These are phyloP conservation scores for Drosophila robusta DNA, from an alignment of 2,888 invertebrate genomes.

Conservation along the genomic window DNA sequence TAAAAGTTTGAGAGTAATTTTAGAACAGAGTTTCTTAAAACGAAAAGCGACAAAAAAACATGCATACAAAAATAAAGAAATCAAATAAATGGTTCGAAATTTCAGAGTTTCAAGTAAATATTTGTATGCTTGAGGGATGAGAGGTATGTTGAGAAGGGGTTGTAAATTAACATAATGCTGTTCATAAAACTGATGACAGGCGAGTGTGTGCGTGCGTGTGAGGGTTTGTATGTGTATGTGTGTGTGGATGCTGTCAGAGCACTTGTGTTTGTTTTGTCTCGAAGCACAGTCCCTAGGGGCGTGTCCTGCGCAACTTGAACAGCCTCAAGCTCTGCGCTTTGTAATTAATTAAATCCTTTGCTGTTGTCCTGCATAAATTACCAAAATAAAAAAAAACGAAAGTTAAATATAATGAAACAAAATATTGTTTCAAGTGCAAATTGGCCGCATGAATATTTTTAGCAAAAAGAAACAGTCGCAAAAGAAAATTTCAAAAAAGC, in stretches of 20 bases:
- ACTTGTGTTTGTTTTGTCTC: slow-evolving; percentile 32
- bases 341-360: slow-evolving; percentile 60
- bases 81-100: slow-evolving; percentile 29
- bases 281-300: slow-evolving; percentile 8
- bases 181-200: slow-evolving; percentile 35
- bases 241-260: slow-evolving; percentile 17
- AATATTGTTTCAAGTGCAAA: slow-evolving; percentile 42
- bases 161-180: slow-evolving; percentile 24
- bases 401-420: neutral
- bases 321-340: slow-evolving; percentile 6
- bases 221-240: slow-evolving; percentile 4
- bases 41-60: neutral
- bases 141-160: neutral
- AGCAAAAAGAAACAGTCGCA: neutral
- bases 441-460: slow-evolving; percentile 39
- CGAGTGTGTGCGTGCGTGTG: neutral
- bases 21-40: slow-evolving; percentile 1
- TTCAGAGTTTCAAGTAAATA: slow-evolving; percentile 39
- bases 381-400: slow-evolving; percentile 2
- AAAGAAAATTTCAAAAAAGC: slow-evolving; percentile 12
- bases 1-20: slow-evolving; percentile 38
- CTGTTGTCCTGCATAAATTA: slow-evolving; percentile 46
- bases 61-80: slow-evolving; percentile 7
- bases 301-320: neutral
- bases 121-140: slow-evolving; percentile 18